These are phyloP conservation scores for Yasuhikotakia modesta DNA, from an alignment of 2,797 vertebrate genomes.

Conservation along the genomic window DNA sequence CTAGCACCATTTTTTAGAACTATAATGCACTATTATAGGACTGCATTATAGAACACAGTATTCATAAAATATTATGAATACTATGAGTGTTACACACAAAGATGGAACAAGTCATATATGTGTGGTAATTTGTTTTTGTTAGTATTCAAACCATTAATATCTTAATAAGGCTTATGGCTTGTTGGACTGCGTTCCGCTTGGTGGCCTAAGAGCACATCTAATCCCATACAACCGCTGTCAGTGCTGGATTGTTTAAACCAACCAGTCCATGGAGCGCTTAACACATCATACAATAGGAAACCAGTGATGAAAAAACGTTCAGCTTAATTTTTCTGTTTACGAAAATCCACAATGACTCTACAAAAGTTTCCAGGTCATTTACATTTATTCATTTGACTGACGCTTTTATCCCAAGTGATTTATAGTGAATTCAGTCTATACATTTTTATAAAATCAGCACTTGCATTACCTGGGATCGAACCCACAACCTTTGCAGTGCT, in stretches of 20 bases:
- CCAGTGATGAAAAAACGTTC: conserved; percentile 4
- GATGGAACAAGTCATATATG: conserved; percentile 10
- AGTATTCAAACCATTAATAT: conserved; percentile 38
- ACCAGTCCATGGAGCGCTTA: conserved; percentile 22
- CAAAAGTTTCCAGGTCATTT: background rate
- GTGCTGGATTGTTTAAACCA: conserved; percentile 43
- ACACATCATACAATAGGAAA: conserved; percentile 17
- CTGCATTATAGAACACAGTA: too few species aligned
- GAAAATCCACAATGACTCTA: background rate
- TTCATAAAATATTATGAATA: background rate
- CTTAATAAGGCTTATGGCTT: conserved; percentile 30
- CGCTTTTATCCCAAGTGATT: too few species aligned
- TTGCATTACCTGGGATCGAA: too few species aligned
- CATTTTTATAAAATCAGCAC: too few species aligned
- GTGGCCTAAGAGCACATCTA: conserved; percentile 31
- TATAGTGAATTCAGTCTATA: too few species aligned
- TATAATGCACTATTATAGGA: too few species aligned
- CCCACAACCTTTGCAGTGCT: too few species aligned
- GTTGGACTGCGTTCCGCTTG: background rate
- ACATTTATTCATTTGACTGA: too few species aligned
- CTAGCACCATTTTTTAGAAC: too few species aligned
- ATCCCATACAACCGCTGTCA: conserved; percentile 36
- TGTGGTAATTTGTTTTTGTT: conserved; percentile 21
- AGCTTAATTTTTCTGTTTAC: background rate
- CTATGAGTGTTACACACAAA: background rate